Base-by-base conservation (phyloP, 1,140 invertebrate species). In the Hylaeus anthracinus region DNA sequence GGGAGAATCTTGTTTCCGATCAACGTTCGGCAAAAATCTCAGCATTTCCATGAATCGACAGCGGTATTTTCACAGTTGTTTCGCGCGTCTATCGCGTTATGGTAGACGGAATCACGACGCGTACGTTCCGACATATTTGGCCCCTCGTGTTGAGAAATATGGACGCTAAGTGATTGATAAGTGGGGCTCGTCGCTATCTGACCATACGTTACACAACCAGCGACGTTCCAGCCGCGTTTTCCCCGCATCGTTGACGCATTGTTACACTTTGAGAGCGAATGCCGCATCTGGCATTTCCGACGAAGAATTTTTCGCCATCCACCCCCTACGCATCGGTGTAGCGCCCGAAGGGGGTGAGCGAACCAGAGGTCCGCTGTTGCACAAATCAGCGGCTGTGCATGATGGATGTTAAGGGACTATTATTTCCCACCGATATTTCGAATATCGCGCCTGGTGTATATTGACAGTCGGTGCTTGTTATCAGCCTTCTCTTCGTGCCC, bases 161-260 rank as follows among this genome's bases (percentile, higher is more conserved):
- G 77, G 75, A 70, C 73, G 69, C 74, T 86, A 88, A 90, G 82
- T 90, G 90, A 91, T 91, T 86, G 88, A 91, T 91, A 89, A 90
- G 88, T 83, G 75, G 79, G 79, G 80, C 69, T 82, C 70, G 76
- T 83, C 83, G 82, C 83, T 26, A 80, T 76, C 71, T 88, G 73
- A 82, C 86, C 86, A 85, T 89, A 89, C 81, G 79, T 87, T 88
- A 83, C 78, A 69, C 76, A 79, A 79, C 64, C 75, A 51, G 65
- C 65, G 77, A 78, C 73, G 69, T 75, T 10, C 60, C n/a, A 5
- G 8, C 37, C n/a, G 43, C 26, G 60, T 15, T 71, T 43, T 43
- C 63, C 43, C 51, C 8, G 9, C 64, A 55, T 76, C 75, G 60
- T 70, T 56, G n/a, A n/a, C 37, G 51, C 74, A 39, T 74, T 61